Evolutionary conservation across 2,888 invertebrate species (phyloP).

Genomic region (Itoplectis maculator): DNA sequence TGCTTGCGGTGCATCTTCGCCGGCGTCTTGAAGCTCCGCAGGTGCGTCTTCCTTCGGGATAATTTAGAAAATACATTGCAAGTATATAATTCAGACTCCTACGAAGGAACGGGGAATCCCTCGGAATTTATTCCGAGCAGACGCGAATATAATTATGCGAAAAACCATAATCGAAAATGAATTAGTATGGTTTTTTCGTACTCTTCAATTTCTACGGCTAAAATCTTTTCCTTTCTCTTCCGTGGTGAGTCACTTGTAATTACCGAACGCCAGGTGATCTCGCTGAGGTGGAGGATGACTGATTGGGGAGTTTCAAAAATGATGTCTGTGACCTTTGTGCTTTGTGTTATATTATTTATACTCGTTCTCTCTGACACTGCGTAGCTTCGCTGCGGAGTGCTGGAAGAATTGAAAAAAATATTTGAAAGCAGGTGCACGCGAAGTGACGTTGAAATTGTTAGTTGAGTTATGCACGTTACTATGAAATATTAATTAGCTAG

Average conservation of each 20-base stretch:
- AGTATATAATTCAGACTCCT: neutral
- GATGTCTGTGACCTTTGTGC: conserved; percentile 16
- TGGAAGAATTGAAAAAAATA: neutral
- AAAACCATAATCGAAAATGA: neutral
- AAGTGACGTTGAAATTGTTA: neutral
- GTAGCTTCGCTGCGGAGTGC: conserved; percentile 1
- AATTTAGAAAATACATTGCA: conserved; percentile 14
- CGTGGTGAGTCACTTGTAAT: conserved; percentile 44
- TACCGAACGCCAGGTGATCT: conserved; percentile 60
- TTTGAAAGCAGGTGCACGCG: neutral
- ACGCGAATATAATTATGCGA: conserved; percentile 25
- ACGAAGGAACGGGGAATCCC: conserved; percentile 7
- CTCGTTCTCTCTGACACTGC: conserved; percentile 12
- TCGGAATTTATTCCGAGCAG: conserved; percentile 24
- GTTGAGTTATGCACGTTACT: neutral
- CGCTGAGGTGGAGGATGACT: neutral
- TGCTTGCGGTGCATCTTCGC: conserved; percentile 27
- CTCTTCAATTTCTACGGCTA: neutral
- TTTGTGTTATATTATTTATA: conserved; percentile 35
- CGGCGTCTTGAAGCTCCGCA: conserved; percentile 33
- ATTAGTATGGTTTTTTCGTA: neutral
- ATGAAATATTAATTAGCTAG: neutral
- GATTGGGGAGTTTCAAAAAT: conserved; percentile 29
- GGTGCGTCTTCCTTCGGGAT: conserved; percentile 44
- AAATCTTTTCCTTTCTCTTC: conserved; percentile 26